phyloP scores from a whole-genome alignment of 2,888 invertebrate species.

The Zootermopsis nevadensis region DNA sequence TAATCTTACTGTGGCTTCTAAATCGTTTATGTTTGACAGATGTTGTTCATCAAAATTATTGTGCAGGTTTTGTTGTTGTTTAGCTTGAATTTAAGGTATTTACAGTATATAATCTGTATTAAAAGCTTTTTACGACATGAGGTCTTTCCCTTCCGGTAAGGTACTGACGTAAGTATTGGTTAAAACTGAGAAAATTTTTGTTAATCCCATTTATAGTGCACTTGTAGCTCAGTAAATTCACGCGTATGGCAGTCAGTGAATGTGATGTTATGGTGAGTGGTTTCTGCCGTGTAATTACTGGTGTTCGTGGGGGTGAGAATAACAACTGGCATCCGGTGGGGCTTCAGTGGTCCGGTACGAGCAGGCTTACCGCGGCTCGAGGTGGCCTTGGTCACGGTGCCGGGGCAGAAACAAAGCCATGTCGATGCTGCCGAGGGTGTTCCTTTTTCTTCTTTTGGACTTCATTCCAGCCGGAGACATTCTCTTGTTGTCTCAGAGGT shows the following conservation, averaged over 20 bases:
- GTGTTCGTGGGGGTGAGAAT: conserved; percentile 10
- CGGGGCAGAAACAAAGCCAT: conserved; percentile 25
- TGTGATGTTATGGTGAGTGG: conserved; percentile 10
- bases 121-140: not conserved
- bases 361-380: too few species aligned
- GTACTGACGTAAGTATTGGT: not conserved
- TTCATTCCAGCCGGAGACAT: conserved; percentile 29
- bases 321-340: conserved; percentile 19
- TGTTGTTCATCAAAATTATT: not conserved
- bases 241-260: not conserved
- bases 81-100: not conserved
- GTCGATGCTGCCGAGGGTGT: not conserved
- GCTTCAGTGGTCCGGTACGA: conserved; percentile 2
- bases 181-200: not conserved
- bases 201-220: not conserved
- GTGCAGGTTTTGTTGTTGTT: not conserved
- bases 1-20: not conserved
- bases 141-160: not conserved
- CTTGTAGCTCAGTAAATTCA: not conserved
- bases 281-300: conserved; percentile 29
- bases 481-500: conserved; percentile 2
- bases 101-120: not conserved
- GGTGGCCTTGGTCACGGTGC: conserved; percentile 30
- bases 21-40: not conserved
- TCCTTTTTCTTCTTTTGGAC: not conserved